Percentiles rank a stretch among this genome's conserved stretches.
phyloP scores from a whole-genome alignment of 2,888 invertebrate species.

The Aleiodes leptofemur region DNA sequence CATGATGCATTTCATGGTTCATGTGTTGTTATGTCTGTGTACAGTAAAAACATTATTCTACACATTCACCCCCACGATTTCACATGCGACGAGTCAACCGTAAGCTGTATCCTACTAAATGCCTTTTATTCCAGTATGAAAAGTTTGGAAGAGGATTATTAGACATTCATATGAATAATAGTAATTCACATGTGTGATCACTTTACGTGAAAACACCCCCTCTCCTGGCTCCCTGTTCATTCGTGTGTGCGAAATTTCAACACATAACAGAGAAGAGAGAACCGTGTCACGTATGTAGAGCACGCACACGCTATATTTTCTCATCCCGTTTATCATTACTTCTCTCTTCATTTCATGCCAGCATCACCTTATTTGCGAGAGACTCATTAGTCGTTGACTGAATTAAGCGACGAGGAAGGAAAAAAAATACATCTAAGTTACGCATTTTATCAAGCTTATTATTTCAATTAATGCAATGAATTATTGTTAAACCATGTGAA shows the following conservation, averaged over 20 bases:
- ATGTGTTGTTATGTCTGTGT: background rate
- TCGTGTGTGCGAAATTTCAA: conserved; percentile 3
- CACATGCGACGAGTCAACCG: conserved; percentile 51
- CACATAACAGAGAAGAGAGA: conserved; percentile 64
- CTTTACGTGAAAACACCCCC: conserved; percentile 37
- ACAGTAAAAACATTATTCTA: conserved; percentile 15
- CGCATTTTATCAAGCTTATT: no score
- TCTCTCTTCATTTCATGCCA: conserved; percentile 30
- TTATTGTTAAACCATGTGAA: background rate
- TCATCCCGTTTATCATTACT: conserved; percentile 55
- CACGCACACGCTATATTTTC: conserved; percentile 64
- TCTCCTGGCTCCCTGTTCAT: background rate
- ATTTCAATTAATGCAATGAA: no score
- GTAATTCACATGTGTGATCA: conserved; percentile 25
- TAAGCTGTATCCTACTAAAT: conserved; percentile 10
- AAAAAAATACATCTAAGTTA: background rate
- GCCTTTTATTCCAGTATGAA: conserved; percentile 29
- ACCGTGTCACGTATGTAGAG: conserved; percentile 75
- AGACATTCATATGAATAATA: conserved; percentile 27
- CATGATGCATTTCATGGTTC: conserved; percentile 9
- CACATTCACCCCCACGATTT: conserved; percentile 50
- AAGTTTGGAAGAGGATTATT: conserved; percentile 5
- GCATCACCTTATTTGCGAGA: conserved; percentile 54
- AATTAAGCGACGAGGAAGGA: conserved; percentile 23
- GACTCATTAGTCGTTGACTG: conserved; percentile 51